A percentile compares a stretch with the other conserved stretches of the same genome.
Conservation (phyloP, 2,113 vertebrate species). For the Xenopus tropicalis region DNA sequence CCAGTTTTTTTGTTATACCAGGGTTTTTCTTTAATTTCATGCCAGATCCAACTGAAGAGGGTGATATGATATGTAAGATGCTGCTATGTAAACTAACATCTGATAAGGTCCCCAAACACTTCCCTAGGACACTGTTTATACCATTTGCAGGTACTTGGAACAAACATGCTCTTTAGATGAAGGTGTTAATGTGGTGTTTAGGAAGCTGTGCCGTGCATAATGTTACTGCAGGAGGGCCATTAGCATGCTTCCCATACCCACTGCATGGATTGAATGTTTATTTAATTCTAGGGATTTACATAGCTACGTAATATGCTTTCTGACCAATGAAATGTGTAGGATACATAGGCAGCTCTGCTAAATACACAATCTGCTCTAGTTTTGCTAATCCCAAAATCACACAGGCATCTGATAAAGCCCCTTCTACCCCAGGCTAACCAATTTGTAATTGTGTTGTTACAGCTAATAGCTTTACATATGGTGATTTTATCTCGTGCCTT, state of each 20-base stretch:
- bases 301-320: constrained; percentile 5
- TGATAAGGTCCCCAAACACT: neutral
- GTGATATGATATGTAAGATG: neutral
- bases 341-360: constrained; percentile 22
- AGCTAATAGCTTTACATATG: constrained; percentile 66
- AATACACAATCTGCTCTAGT: constrained; percentile 43
- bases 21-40: too few relatives aligned
- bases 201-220: constrained; percentile 10
- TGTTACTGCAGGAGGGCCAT: neutral
- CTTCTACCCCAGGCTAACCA: constrained; percentile 51
- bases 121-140: neutral
- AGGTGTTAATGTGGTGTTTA: constrained; percentile 35
- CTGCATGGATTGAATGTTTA: neutral
- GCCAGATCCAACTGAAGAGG: neutral
- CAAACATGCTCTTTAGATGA: constrained; percentile 6
- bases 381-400: constrained; percentile 53
- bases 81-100: neutral
- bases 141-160: constrained; percentile 31
- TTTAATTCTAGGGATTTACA: constrained; percentile 15
- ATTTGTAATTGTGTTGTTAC: constrained; percentile 69
- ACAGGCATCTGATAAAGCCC: constrained; percentile 47
- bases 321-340: neutral
- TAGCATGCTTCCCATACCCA: constrained; percentile 12
- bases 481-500: constrained; percentile 60
- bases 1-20: too few relatives aligned